Conservation (phyloP, 2,888 invertebrate species). For the Yponomeuta cagnagella region DNA sequence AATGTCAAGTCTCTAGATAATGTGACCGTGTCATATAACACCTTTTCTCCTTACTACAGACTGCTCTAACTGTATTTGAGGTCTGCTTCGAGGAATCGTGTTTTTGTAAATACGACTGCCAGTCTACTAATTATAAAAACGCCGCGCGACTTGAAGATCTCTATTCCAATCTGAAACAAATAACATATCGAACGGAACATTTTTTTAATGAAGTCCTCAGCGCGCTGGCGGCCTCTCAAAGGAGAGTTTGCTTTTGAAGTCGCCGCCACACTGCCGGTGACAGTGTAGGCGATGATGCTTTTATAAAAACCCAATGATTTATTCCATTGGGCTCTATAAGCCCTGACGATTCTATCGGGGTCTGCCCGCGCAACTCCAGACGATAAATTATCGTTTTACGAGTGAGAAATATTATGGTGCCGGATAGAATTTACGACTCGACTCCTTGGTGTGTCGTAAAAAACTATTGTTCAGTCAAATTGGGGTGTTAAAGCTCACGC, state of each 20-base stretch:
- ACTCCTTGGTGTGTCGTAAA: constrained; percentile 22
- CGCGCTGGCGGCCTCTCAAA: constrained; percentile 51
- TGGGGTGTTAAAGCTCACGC: constrained; percentile 31
- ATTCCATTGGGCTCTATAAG: constrained; percentile 39
- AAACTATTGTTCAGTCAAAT: constrained; percentile 23
- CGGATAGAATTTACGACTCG: constrained; percentile 24
- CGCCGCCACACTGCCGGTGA: constrained; percentile 42
- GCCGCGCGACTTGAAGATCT: constrained; percentile 11
- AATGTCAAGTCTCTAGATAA: no score
- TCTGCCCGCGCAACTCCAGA: constrained; percentile 6
- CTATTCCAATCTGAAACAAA: constrained; percentile 13
- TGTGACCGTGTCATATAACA: no score
- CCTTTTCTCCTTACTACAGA: no score
- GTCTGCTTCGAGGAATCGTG: no score
- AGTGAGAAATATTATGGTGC: constrained; percentile 18
- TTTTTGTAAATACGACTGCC: no score
- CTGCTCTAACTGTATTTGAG: no score
- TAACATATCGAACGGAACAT: constrained; percentile 1
- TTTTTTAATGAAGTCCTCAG: constrained; percentile 58
- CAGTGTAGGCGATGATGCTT: constrained; percentile 66
- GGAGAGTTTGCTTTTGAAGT: constrained; percentile 42
- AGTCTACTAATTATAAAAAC: constrained; percentile 11
- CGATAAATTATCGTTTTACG: constrained; percentile 15
- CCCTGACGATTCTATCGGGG: constrained; percentile 10
- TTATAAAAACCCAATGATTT: constrained; percentile 72